Evolutionary conservation across 2,113 vertebrate species (phyloP).

Genomic region (Eudyptes chrysolophus): DNA sequence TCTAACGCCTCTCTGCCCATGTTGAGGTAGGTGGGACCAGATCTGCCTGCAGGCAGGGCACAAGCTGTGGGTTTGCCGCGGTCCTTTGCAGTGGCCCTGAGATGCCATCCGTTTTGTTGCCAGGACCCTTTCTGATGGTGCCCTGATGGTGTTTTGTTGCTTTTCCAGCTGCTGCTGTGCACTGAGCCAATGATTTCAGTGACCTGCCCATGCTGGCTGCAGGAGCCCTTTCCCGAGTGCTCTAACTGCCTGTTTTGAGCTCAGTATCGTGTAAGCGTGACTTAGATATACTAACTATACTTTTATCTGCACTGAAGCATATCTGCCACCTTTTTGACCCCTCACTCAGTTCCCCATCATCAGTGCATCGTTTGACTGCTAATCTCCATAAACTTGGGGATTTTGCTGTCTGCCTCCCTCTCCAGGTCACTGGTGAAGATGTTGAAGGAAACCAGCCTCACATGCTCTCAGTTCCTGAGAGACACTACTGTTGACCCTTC

Average conservation of each 20-base stretch:
- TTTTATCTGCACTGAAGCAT: background rate
- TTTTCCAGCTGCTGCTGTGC: background rate
- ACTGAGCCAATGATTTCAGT: background rate
- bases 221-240: background rate
- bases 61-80: background rate
- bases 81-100: accelerated
- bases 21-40: accelerated
- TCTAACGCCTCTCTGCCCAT: accelerated
- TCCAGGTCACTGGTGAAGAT: background rate
- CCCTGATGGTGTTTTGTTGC: background rate
- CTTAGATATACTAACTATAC: background rate
- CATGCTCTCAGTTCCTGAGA: background rate
- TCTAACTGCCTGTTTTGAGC: background rate
- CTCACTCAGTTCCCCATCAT: background rate
- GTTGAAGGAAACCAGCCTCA: background rate
- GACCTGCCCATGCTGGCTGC: background rate
- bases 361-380: background rate
- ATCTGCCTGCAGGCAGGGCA: background rate
- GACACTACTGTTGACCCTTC: background rate
- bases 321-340: background rate
- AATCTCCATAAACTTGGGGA: background rate
- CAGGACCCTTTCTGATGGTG: background rate
- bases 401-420: background rate
- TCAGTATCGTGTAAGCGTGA: accelerated
- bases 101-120: background rate